phyloP scores from a whole-genome alignment of 2,888 invertebrate species.

The Sphecodes monilicornis region DNA sequence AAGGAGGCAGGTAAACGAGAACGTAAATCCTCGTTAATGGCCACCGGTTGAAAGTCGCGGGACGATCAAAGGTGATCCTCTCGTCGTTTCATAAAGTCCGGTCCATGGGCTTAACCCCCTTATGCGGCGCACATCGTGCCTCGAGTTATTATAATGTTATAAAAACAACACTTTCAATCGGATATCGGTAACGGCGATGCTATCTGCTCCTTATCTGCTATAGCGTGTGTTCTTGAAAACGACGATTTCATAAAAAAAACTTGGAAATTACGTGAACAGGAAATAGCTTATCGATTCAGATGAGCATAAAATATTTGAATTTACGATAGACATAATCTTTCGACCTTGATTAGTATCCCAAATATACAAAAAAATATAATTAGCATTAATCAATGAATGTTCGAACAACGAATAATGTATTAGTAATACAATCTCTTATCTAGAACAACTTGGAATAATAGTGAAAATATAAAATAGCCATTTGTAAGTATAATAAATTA shows the following conservation, averaged over 20 bases:
- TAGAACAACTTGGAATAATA: background rate
- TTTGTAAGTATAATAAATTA: background rate
- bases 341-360: background rate
- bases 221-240: background rate
- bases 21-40: slow-evolving; percentile 32
- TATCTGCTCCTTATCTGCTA: background rate
- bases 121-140: background rate
- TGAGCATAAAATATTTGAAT: background rate
- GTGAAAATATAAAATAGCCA: background rate
- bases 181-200: background rate
- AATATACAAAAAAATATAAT: background rate
- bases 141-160: background rate
- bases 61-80: slow-evolving; percentile 36
- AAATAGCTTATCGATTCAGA: background rate
- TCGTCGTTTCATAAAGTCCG: slow-evolving; percentile 11
- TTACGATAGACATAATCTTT: background rate
- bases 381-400: background rate
- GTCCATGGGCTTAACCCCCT: background rate
- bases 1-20: slow-evolving; percentile 6
- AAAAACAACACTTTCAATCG: background rate
- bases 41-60: background rate
- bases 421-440: background rate
- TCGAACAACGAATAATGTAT: background rate
- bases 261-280: background rate
- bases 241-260: background rate